Evolutionary conservation across 1,140 invertebrate genomes (phyloP).

Genomic region (Drosophila mayri): DNA sequence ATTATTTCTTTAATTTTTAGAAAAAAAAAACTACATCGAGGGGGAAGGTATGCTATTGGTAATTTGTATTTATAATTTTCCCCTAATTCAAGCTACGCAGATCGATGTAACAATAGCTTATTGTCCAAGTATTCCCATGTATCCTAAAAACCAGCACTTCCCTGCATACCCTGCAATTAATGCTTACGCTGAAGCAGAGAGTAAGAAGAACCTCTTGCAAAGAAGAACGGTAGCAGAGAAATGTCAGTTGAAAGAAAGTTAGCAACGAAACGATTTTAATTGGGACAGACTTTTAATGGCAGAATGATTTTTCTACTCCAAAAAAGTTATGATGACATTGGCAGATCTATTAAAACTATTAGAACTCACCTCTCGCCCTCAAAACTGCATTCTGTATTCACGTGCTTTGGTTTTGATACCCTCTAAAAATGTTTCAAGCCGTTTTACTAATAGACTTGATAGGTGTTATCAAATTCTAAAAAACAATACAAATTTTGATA

Average conservation of each 20-base stretch:
- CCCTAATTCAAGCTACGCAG: too few relatives aligned
- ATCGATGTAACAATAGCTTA: too few relatives aligned
- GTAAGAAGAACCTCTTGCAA: background rate
- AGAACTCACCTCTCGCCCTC: background rate
- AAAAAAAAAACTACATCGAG: too few relatives aligned
- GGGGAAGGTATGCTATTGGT: too few relatives aligned
- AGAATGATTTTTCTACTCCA: slow-evolving; percentile 27
- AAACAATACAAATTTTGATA: background rate
- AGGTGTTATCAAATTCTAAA: background rate
- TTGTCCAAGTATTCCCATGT: background rate
- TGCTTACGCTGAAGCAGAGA: background rate
- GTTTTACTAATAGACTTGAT: background rate
- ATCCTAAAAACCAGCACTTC: background rate
- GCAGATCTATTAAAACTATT: slow-evolving; percentile 21
- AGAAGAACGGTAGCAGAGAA: background rate
- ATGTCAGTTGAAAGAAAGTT: slow-evolving; percentile 26
- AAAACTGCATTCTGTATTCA: background rate
- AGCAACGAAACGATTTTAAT: slow-evolving; percentile 37
- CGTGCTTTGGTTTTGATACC: slow-evolving; percentile 6
- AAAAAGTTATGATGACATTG: slow-evolving; percentile 39
- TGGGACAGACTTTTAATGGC: slow-evolving; percentile 26
- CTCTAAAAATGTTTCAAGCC: background rate
- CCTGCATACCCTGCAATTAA: slow-evolving; percentile 12
- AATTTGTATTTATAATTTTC: too few relatives aligned
- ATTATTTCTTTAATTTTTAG: too few relatives aligned